Conservation (phyloP, 2,113 vertebrate species). For the Rana temporaria region DNA sequence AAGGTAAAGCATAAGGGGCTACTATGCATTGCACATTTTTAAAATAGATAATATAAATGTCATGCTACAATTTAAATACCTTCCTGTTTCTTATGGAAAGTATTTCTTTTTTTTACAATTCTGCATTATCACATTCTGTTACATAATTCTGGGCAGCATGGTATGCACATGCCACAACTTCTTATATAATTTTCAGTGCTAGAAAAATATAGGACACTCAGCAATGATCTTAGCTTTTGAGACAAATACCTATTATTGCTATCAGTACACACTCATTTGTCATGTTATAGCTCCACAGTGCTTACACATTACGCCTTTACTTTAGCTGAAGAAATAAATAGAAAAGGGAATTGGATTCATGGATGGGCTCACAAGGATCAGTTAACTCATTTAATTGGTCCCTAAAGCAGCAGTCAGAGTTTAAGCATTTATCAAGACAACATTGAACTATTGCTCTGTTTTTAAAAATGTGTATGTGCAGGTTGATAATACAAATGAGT, state of each 20-base stretch:
- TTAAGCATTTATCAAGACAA: conserved; percentile 56
- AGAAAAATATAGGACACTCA: conserved; percentile 31
- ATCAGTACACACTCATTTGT: conserved; percentile 47
- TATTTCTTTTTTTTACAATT: neutral
- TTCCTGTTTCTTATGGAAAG: neutral
- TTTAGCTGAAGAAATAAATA: conserved; percentile 52
- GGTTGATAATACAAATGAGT: conserved; percentile 54
- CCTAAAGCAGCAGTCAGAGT: conserved; percentile 55
- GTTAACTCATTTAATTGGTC: conserved; percentile 58
- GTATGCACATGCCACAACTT: neutral
- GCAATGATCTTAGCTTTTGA: conserved; percentile 11
- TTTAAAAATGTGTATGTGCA: conserved; percentile 50
- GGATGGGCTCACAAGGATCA: conserved; percentile 54
- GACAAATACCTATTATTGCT: conserved; percentile 41
- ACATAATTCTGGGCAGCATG: neutral
- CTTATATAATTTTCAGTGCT: neutral
- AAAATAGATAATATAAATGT: too few relatives aligned
- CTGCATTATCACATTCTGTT: neutral
- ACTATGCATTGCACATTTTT: too few relatives aligned
- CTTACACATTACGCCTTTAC: conserved; percentile 36
- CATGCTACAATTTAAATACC: too few relatives aligned
- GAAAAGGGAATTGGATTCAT: conserved; percentile 53
- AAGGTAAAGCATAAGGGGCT: too few relatives aligned
- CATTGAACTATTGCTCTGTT: conserved; percentile 55
- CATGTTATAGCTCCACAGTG: conserved; percentile 31